Evolutionary conservation across 2,888 invertebrate species (phyloP).

Genomic region (Lathronympha strigana): DNA sequence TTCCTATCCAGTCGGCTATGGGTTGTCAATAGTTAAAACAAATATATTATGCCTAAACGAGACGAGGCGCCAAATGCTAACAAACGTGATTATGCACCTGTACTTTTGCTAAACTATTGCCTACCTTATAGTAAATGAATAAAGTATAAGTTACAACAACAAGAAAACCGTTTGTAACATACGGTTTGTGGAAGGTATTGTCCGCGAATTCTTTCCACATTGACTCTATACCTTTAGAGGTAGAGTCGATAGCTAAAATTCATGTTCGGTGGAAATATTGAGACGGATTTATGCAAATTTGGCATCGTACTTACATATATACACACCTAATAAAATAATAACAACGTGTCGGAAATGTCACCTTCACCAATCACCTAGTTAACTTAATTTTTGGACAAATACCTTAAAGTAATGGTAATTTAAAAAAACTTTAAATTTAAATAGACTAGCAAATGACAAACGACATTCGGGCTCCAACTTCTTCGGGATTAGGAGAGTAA

Average conservation of each 20-base stretch:
- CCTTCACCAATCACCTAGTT: slow-evolving; percentile 28
- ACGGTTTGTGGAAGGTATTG: background rate
- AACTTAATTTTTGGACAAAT: background rate
- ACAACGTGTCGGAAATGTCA: slow-evolving; percentile 10
- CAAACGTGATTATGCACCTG: background rate
- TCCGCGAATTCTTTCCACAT: background rate
- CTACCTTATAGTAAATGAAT: background rate
- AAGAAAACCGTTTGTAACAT: background rate
- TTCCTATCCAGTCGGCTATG: slow-evolving; percentile 10
- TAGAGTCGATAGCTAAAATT: slow-evolving; percentile 1
- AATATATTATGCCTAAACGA: slow-evolving; percentile 15
- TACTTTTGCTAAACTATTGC: background rate
- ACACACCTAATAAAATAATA: slow-evolving; percentile 4
- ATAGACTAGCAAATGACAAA: too few species aligned
- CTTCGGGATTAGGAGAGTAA: too few species aligned
- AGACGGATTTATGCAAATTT: slow-evolving; percentile 25
- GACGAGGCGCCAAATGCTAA: slow-evolving; percentile 26
- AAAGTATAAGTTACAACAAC: background rate
- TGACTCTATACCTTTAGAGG: background rate
- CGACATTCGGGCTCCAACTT: too few species aligned
- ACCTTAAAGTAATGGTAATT: too few species aligned
- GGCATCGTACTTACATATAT: slow-evolving; percentile 3
- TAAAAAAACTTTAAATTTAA: too few species aligned
- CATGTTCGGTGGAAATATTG: slow-evolving; percentile 11
- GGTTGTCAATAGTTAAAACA: slow-evolving; percentile 32